Base-by-base conservation (phyloP, 2,113 vertebrate genomes). In the Propithecus coquereli region DNA sequence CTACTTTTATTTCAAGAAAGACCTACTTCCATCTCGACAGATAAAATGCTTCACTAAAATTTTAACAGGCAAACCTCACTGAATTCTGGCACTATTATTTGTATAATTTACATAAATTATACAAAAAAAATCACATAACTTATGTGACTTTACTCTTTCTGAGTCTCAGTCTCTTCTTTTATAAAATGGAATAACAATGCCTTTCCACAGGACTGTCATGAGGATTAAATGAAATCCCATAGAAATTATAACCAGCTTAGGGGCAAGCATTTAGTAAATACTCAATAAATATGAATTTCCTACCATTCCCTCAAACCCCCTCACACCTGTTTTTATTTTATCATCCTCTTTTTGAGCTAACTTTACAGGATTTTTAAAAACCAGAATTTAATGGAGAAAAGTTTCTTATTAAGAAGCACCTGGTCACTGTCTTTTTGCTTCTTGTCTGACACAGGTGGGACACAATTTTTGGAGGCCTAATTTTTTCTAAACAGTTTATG, bases 401-500 rank as follows among this genome's bases (percentile, higher is more conserved):
- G 37, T 77, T 59, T 9, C 32, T 90, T 65, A 1, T 87, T 27
- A 86, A 91, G 57, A 86, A 40, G 16, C 57, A 97, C 54, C 6
- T 12, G 63, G n/a, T 65, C 6, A 5, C 8, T 22, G 65, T 40
- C 37, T 66, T 82, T 73, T 25, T 66, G 17, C 61, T 73, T 37
- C 11, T 90, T 95, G 0, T 96, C 95, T 94, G 50, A 80, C 2
- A 16, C 57, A 98, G 97, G 82, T 98, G 95, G 97, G 91, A 98
- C 43, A 96, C 83, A 63, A 57, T 96, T 54, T 86, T 98, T 17
- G 13, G 61, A 37, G 91, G 93, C 43, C 88, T 97, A n/a, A 90
- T 97, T 61, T 98, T 98, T 96, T 97, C 97, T 54, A 95, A 94
- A 27, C 94, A 97, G 34, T 98, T 98, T 86, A 94, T 97, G 57